Percentiles rank a stretch among this genome's conserved stretches.
Evolutionary conservation across 2,797 vertebrate species (phyloP).

Genomic region (Streptopelia turtur): DNA sequence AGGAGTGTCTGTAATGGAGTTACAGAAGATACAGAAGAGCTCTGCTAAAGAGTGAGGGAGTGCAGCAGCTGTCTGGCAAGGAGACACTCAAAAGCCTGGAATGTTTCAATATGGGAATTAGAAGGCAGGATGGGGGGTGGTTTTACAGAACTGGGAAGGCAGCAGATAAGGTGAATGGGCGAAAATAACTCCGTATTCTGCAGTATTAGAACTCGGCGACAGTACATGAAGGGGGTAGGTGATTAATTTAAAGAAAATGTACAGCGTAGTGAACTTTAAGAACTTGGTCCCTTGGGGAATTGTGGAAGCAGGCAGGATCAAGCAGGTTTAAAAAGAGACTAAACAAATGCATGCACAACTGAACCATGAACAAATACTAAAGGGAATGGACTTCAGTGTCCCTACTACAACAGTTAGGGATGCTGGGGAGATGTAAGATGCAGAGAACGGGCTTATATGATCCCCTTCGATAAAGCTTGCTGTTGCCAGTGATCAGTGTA

Average conservation of each 20-base stretch:
- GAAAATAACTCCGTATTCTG: background rate
- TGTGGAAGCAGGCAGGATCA: background rate
- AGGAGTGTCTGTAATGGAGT: background rate
- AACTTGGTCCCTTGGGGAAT: background rate
- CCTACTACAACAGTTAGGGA: background rate
- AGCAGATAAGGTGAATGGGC: background rate
- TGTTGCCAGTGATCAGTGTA: background rate
- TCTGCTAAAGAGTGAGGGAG: background rate
- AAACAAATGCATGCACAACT: background rate
- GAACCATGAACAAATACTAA: background rate
- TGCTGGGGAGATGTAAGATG: background rate
- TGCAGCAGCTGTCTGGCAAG: background rate
- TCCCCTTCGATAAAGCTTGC: background rate
- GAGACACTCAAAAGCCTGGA: background rate
- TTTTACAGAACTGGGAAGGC: background rate
- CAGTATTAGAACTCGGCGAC: background rate
- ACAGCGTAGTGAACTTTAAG: background rate
- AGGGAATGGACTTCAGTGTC: background rate
- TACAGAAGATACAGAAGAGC: background rate
- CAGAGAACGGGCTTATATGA: rapidly evolving
- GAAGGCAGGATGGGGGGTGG: background rate
- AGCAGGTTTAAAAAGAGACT: background rate
- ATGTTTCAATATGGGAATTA: background rate
- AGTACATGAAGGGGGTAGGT: background rate
- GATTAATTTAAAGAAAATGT: background rate